Evolutionary conservation across 2,888 invertebrate species (phyloP).

Genomic region (Junonia oenone): DNA sequence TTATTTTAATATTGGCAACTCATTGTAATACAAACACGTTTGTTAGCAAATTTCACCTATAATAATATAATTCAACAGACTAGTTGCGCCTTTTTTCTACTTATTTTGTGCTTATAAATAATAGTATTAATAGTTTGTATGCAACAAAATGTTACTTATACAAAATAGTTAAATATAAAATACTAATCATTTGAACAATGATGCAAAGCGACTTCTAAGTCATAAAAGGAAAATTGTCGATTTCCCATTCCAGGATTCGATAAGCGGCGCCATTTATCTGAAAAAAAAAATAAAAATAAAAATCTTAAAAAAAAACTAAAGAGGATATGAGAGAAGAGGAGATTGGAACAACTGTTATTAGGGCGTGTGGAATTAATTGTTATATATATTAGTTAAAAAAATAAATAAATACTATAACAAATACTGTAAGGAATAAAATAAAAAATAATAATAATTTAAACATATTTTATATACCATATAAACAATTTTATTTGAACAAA

Average conservation of each 20-base stretch:
- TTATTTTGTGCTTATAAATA: not conserved
- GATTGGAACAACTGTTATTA: too few species aligned
- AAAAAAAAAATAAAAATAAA: conserved; percentile 31
- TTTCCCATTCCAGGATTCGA: conserved; percentile 21
- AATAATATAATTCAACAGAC: too few species aligned
- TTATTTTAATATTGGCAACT: too few species aligned
- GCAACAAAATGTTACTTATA: not conserved
- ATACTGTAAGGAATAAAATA: too few species aligned
- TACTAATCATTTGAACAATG: conserved; percentile 61
- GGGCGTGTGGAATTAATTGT: too few species aligned
- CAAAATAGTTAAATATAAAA: not conserved
- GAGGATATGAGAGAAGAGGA: not conserved
- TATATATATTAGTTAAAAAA: not conserved
- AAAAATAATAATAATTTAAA: too few species aligned
- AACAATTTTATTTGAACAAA: too few species aligned
- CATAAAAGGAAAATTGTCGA: conserved; percentile 59
- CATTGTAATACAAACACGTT: too few species aligned
- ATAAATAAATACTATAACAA: too few species aligned
- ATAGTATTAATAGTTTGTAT: not conserved
- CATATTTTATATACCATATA: too few species aligned
- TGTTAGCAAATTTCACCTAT: too few species aligned
- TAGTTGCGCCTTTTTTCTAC: not conserved
- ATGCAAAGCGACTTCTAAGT: conserved; percentile 63
- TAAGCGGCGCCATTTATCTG: conserved; percentile 33
- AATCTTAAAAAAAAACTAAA: conserved; percentile 5